These are phyloP conservation scores for Nasonia giraulti DNA, from an alignment of 1,140 invertebrate genomes.

Conservation along the genomic window DNA sequence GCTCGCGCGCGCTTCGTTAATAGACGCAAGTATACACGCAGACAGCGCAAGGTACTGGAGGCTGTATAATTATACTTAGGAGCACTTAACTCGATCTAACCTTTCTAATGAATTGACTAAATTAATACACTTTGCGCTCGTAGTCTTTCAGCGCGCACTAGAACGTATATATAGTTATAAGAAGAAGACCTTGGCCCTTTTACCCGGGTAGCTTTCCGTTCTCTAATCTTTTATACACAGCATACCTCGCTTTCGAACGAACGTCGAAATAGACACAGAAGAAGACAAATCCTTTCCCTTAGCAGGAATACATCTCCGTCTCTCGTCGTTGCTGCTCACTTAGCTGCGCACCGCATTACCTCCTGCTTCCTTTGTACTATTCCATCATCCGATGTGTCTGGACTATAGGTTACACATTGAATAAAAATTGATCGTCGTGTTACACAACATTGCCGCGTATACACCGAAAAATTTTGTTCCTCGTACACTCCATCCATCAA, in stretches of 20 bases:
- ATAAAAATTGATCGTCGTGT: neutral
- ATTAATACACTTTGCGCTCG: neutral
- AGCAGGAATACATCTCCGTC: neutral
- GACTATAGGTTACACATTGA: neutral
- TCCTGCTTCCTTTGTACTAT: neutral
- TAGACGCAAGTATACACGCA: no score
- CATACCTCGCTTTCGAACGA: neutral
- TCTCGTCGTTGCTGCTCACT: neutral
- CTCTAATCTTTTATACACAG: neutral
- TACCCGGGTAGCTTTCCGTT: neutral
- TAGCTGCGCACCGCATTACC: neutral
- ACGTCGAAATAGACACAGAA: neutral
- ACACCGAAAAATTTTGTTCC: neutral
- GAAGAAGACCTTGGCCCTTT: neutral
- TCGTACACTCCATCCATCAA: neutral
- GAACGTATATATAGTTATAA: neutral
- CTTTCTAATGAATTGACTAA: neutral
- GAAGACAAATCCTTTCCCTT: neutral
- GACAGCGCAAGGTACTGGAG: no score
- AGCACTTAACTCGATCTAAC: neutral
- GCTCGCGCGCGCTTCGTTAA: no score
- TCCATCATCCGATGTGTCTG: neutral
- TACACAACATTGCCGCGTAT: no score
- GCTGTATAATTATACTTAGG: neutral
- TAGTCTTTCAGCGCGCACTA: neutral